phyloP scores from a whole-genome alignment of 2,888 invertebrate species.

The Tuta absoluta region DNA sequence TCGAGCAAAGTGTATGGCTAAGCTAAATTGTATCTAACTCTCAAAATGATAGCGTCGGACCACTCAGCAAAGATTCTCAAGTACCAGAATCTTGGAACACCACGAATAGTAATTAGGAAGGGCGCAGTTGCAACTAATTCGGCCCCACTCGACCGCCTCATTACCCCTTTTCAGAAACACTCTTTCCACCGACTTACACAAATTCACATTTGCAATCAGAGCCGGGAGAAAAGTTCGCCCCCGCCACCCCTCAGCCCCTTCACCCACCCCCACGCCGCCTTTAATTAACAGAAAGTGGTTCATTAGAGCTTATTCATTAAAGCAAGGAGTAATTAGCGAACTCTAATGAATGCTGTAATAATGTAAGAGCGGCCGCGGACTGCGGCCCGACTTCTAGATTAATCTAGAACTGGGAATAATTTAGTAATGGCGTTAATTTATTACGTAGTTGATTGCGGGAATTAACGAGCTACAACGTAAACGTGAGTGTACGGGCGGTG shows the following conservation, averaged over 20 bases:
- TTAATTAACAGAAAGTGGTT: constrained; percentile 95
- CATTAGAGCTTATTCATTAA: constrained; percentile 95
- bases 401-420: constrained; percentile 78
- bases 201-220: constrained; percentile 82
- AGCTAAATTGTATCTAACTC: neutral
- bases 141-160: constrained; percentile 73
- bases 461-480: constrained; percentile 53
- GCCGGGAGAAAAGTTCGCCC: constrained; percentile 76
- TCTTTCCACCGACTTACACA: constrained; percentile 80
- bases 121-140: constrained; percentile 71
- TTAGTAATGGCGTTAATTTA: constrained; percentile 78
- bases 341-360: constrained; percentile 92
- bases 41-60: neutral
- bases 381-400: constrained; percentile 79
- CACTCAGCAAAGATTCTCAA: neutral
- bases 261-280: constrained; percentile 82
- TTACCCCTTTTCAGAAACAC: constrained; percentile 80
- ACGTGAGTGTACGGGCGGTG: neutral
- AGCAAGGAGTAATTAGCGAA: constrained; percentile 94
- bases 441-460: constrained; percentile 71
- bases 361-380: constrained; percentile 84
- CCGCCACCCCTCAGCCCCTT: constrained; percentile 43
- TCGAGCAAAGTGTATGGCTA: no score
- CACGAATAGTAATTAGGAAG: constrained; percentile 50
- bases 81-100: neutral